phyloP scores from a whole-genome alignment of 2,113 vertebrate species.

The Pholis gunnellus region DNA sequence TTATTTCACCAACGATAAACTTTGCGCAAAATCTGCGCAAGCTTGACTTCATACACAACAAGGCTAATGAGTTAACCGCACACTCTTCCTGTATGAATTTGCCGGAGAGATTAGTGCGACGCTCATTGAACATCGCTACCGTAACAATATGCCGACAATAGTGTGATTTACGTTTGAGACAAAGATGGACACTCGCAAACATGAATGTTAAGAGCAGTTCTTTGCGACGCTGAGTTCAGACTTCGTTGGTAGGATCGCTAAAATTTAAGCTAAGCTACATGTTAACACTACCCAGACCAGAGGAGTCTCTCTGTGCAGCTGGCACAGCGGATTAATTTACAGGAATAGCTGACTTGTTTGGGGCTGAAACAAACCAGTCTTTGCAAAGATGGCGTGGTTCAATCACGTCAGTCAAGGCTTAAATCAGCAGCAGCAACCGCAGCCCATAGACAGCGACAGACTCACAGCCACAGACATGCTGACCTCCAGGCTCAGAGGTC shows the following conservation, averaged over 20 bases:
- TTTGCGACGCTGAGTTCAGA: background rate
- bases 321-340: background rate
- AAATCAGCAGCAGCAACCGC: constrained; percentile 22
- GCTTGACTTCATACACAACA: constrained; percentile 13
- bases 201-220: background rate
- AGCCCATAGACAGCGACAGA: constrained; percentile 43
- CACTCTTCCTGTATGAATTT: constrained; percentile 50
- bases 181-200: background rate
- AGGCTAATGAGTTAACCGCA: background rate
- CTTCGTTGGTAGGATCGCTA: background rate
- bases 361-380: constrained; percentile 6
- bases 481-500: constrained; percentile 27
- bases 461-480: constrained; percentile 28
- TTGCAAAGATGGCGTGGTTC: constrained; percentile 80
- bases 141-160: background rate
- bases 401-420: constrained; percentile 62
- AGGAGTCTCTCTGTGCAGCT: background rate
- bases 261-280: constrained; percentile 38
- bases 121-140: background rate
- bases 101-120: constrained; percentile 16
- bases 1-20: background rate
- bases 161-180: constrained; percentile 1
- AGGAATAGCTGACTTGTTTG: background rate
- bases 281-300: constrained; percentile 1
- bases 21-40: constrained; percentile 64